Evolutionary conservation across 2,888 invertebrate species (phyloP).

Genomic region (Ecliptopera silaceata): DNA sequence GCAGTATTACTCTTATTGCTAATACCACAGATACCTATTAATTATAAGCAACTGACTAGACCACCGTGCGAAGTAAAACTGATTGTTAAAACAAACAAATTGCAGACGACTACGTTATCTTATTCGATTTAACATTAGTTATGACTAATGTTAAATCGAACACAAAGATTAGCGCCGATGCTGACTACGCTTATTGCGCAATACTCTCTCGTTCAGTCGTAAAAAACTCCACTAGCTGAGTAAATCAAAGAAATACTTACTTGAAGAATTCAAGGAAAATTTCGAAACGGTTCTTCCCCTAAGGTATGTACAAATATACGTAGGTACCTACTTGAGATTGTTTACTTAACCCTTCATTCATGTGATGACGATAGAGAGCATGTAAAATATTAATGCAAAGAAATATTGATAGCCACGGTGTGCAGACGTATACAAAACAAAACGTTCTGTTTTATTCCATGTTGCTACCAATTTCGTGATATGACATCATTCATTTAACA

Average conservation of each 20-base stretch:
- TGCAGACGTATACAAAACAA: background rate
- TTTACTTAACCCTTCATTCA: conserved; percentile 4
- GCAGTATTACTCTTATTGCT: too few species aligned
- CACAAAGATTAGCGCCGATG: background rate
- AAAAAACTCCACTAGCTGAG: too few species aligned
- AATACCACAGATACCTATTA: background rate
- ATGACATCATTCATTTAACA: conserved; percentile 26
- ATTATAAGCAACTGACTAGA: too few species aligned
- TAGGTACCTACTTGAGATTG: background rate
- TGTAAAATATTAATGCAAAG: too few species aligned
- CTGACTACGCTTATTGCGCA: too few species aligned
- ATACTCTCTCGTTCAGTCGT: too few species aligned
- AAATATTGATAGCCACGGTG: conserved; percentile 3
- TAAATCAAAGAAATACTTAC: too few species aligned
- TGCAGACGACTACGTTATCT: background rate
- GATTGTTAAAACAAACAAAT: background rate
- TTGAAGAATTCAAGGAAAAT: conserved; percentile 1
- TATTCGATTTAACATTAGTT: too few species aligned
- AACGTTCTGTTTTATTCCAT: background rate
- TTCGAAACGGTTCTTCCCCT: background rate
- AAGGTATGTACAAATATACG: background rate
- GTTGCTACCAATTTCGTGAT: conserved; percentile 3
- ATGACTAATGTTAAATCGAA: background rate
- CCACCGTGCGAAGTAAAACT: too few species aligned
- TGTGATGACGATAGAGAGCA: conserved; percentile 5